phyloP scores from a whole-genome alignment of 2,797 vertebrate species.

The Epinephelus coioides region DNA sequence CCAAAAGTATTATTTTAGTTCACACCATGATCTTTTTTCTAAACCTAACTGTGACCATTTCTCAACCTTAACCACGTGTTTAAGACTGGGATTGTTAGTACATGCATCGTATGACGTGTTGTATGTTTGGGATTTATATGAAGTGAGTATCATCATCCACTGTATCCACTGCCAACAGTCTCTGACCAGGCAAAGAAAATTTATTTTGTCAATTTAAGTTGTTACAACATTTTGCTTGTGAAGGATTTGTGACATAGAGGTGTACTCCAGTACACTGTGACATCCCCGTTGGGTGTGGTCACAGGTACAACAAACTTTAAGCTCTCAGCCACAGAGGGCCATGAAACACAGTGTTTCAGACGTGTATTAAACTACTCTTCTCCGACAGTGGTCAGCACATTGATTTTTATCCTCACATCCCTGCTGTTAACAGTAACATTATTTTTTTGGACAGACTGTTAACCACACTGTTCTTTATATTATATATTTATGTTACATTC shows the following conservation, averaged over 20 bases:
- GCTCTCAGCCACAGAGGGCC: neutral
- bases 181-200: neutral
- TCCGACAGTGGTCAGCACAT: neutral
- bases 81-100: too few relatives aligned
- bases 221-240: neutral
- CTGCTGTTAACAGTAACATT: neutral
- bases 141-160: neutral
- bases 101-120: too few relatives aligned
- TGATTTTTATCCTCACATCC: neutral
- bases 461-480: neutral
- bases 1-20: too few relatives aligned
- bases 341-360: neutral
- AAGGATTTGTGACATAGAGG: neutral
- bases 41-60: too few relatives aligned
- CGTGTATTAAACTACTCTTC: neutral
- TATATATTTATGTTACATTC: neutral
- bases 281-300: conserved; percentile 1
- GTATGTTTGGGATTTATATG: too few relatives aligned
- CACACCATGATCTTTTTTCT: too few relatives aligned
- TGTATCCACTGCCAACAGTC: neutral
- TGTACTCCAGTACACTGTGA: neutral
- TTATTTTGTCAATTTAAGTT: neutral
- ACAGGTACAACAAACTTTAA: neutral
- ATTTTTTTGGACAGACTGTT: neutral
- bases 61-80: too few relatives aligned